Percentiles rank a stretch among this genome's conserved stretches.
Conservation (phyloP, 2,888 invertebrate species). For the Ernsta delagoae region DNA sequence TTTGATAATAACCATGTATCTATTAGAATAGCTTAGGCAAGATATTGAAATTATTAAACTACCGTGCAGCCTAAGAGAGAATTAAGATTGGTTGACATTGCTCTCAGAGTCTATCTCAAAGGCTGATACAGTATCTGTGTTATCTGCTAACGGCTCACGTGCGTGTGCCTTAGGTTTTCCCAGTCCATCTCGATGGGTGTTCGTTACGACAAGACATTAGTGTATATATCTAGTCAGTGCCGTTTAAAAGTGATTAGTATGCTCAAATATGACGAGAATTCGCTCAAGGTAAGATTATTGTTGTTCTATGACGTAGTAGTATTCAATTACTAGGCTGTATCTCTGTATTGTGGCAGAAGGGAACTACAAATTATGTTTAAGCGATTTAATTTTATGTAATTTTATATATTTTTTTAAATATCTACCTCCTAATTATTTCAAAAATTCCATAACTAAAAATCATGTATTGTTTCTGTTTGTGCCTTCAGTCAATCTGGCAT, state of each 20-base stretch:
- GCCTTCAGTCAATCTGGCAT: no score
- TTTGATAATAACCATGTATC: neutral
- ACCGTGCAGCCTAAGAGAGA: neutral
- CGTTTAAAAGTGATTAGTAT: constrained; percentile 48
- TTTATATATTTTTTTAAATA: no score
- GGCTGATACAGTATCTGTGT: constrained; percentile 16
- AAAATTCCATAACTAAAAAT: no score
- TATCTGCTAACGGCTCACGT: constrained; percentile 13
- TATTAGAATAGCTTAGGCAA: no score
- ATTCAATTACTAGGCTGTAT: no score
- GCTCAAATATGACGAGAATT: constrained; percentile 64
- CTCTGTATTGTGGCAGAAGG: no score
- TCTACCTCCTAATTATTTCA: no score
- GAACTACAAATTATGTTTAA: no score
- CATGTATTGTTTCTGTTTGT: no score
- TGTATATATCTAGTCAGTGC: constrained; percentile 19
- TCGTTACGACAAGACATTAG: constrained; percentile 1
- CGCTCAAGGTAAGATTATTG: constrained; percentile 56
- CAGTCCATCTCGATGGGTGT: constrained; percentile 6
- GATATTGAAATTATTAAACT: neutral
- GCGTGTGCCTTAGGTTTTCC: neutral
- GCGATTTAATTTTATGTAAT: no score
- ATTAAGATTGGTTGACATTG: constrained; percentile 10
- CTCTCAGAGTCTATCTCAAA: constrained; percentile 1
- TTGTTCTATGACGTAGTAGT: neutral